Evolutionary conservation across 1,140 invertebrate species (phyloP), one percentile per base, ranked within the genome.

Genomic region (Camponotus floridanus): DNA sequence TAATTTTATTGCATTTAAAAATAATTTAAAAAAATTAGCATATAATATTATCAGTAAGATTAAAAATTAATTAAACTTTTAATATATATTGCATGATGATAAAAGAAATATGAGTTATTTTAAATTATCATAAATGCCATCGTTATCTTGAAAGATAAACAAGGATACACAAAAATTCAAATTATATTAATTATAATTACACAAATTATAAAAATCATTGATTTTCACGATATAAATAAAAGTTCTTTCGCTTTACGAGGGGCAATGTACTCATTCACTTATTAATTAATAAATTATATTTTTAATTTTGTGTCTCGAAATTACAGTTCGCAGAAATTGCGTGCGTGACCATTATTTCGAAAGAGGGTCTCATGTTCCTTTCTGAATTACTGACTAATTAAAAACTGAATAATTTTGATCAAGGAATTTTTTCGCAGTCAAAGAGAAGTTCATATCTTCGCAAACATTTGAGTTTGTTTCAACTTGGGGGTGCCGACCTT

Each of bases 401-500:
- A 26, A 1, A 7, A 18, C 8, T 21, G 21, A 45, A 26, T 61
- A 5, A 45, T 13, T 48, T 45, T 31, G 11, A 31, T 1, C 33
- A 18, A 62, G 33, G 2, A 39, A 68, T 11, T 74, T 48, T 74
- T 61, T 48, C 18, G 39, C 39, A 18, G n/a, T 13, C 3, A 13
- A 39, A 51, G 18, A 81, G 39, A n/a, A 4, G 4, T 18, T 59
- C 33, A 5, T 9, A n/a, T 59, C 13, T 11, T 15, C 11, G 7
- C 9, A 9, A 73, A 57, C n/a, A 39, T 13, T 42, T 33, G 79
- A 73, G 4, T 7, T 83, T 9, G 57, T n/a, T 83, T 8, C 31
- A 51, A 57, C 26, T 45, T 13, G 73, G 31, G 86, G 80, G 55
- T 88, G 76, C 71, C 88, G 88, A 89, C 88, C 88, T 89, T 89